Percentiles rank a stretch among this genome's conserved stretches.
Evolutionary conservation across 30 jellyfish, hydroid and myxozoan species (phyloP).

Genomic region (Aurelia aurita): DNA sequence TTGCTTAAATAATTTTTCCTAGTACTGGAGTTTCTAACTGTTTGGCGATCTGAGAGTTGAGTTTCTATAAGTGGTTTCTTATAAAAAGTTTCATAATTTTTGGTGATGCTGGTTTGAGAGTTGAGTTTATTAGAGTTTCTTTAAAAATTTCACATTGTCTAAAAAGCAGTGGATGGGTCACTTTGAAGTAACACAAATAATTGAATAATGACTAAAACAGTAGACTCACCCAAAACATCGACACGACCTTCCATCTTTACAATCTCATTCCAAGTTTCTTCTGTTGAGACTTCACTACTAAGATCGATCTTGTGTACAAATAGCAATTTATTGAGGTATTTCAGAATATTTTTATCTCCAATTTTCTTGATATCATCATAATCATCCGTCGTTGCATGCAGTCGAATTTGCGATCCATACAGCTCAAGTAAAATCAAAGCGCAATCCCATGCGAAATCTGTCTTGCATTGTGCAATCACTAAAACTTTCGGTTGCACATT

Average conservation of each 20-base stretch:
- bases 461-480: slow-evolving; percentile 46
- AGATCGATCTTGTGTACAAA: slow-evolving; percentile 56
- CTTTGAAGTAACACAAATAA: too few species aligned
- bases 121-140: too few species aligned
- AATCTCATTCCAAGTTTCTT: slow-evolving; percentile 13
- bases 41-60: too few species aligned
- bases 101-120: too few species aligned
- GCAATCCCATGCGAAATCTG: slow-evolving; percentile 18
- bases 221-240: slow-evolving; percentile 42
- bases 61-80: too few species aligned
- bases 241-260: slow-evolving; percentile 28
- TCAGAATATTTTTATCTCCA: slow-evolving; percentile 51
- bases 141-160: too few species aligned
- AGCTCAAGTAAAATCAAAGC: slow-evolving; percentile 15
- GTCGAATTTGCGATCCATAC: slow-evolving; percentile 20
- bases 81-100: too few species aligned
- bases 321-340: slow-evolving; percentile 38
- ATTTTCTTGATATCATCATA: slow-evolving; percentile 33
- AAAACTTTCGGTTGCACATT: slow-evolving; percentile 16
- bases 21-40: too few species aligned
- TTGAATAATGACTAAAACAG: too few species aligned
- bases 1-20: too few species aligned
- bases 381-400: slow-evolving; percentile 65
- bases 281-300: slow-evolving; percentile 24
- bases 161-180: too few species aligned